phyloP scores from a whole-genome alignment of 2,797 vertebrate species.

The Eulemur rubriventer region DNA sequence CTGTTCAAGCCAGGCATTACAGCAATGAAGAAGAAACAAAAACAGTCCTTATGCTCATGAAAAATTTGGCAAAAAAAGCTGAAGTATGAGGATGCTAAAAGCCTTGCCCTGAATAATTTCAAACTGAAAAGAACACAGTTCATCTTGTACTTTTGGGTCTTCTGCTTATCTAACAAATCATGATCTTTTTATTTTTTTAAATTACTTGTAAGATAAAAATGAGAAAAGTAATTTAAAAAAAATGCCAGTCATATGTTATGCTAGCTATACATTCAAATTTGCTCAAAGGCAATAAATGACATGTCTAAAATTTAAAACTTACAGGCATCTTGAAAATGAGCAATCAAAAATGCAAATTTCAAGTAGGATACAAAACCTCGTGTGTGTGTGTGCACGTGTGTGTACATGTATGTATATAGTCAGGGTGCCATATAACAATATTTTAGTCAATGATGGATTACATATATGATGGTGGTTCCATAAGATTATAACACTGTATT shows the following conservation, averaged over 20 bases:
- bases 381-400: background rate
- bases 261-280: slow-evolving; percentile 4
- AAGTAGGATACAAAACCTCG: background rate
- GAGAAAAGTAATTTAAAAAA: background rate
- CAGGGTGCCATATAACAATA: no score
- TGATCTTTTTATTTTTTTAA: background rate
- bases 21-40: background rate
- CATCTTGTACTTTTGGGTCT: background rate
- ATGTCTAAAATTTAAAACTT: slow-evolving; percentile 32
- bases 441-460: no score
- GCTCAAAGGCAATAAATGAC: background rate
- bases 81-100: background rate
- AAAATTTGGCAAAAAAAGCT: slow-evolving; percentile 12
- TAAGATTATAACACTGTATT: no score
- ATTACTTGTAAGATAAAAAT: slow-evolving; percentile 46
- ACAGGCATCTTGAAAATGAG: slow-evolving; percentile 24
- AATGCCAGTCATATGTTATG: background rate
- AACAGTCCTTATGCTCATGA: background rate
- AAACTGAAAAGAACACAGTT: slow-evolving; percentile 29
- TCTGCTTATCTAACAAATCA: slow-evolving; percentile 33
- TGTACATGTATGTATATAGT: background rate
- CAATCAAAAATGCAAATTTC: slow-evolving; percentile 54
- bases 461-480: no score
- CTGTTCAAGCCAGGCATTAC: background rate
- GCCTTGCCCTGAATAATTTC: background rate